Evolutionary conservation across 64 coral and sea anemone species (phyloP), one percentile per base, ranked within the genome.

Genomic region (Orbicella faveolata): DNA sequence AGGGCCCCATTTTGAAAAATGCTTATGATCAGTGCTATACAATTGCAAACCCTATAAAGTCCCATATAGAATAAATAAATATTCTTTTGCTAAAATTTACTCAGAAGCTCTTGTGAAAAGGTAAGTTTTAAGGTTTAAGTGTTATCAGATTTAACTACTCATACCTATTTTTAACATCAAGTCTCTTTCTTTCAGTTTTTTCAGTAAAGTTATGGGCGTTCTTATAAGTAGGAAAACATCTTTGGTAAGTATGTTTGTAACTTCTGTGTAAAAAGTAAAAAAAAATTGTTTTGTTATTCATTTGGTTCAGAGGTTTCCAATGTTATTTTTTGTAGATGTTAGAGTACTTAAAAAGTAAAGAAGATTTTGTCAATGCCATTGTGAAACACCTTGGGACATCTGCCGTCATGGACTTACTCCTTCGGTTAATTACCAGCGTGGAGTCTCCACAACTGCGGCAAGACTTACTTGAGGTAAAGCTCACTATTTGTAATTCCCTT

Each of bases 341-440:
- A 89, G 93, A 99, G 72, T 99, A 93, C 91, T 84, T 99, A 73
- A 99, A 89, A 89, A 95, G 89, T 66, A 99, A 99, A 80, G 94
- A 99, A 90, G 91, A 95, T 91, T 93, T 93, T 91, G 97, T 99
- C 34, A 79, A 95, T 88, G 75, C 92, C 52, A 76, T 99, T 20
- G 76, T 94, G 41, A 93, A 95, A 75, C 97, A 99, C 36, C 88
- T 99, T 83, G 97, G 94, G 77, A 99, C 97, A 26, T 99, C 97
- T 19, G 97, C 97, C 35, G 95, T 99, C 5, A 99, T 99, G 97
- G 97, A 99, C 75, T 89, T 99, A 74, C 78, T 99, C 36, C 85
- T 99, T 17, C 83, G 93, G 52, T 92, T 99, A 77, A 88, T 95
- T 62, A 99, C 94, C 33, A 99, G 91, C 86, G 97, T 99, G 39